Conservation (phyloP, 2,888 invertebrate species). For the Lepeophtheirus nordmannii region DNA sequence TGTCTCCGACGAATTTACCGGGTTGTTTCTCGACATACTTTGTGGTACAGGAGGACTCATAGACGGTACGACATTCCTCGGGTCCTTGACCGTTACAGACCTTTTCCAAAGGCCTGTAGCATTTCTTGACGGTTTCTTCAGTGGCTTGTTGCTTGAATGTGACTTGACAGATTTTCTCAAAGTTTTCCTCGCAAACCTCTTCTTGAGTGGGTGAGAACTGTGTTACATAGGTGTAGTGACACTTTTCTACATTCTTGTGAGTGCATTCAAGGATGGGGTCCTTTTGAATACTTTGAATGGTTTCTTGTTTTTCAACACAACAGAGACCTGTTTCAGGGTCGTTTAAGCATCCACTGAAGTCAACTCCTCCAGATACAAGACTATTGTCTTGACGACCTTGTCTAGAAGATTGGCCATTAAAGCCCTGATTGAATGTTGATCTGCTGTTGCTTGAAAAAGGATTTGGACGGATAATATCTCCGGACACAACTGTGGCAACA, state of each 20-base stretch:
- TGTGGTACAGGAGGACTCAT: constrained; percentile 23
- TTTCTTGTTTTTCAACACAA: constrained; percentile 23
- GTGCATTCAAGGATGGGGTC: constrained; percentile 23
- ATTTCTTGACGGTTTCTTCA: constrained; percentile 21
- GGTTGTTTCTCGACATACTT: constrained; percentile 24
- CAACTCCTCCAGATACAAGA: constrained; percentile 10
- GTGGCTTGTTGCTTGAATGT: constrained; percentile 24
- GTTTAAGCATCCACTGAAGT: constrained; percentile 4
- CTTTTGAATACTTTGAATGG: constrained; percentile 13
- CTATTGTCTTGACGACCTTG: constrained; percentile 18
- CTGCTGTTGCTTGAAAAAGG: no score
- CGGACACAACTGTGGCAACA: no score
- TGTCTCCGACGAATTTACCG: constrained; percentile 20
- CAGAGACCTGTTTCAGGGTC: constrained; percentile 21
- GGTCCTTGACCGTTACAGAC: constrained; percentile 23
- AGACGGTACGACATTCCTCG: constrained; percentile 22
- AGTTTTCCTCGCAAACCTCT: constrained; percentile 24
- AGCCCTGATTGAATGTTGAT: no score
- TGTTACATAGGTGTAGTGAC: constrained; percentile 23
- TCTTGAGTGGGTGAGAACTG: constrained; percentile 22
- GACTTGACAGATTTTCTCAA: constrained; percentile 24
- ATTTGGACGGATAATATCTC: no score
- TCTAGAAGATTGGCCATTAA: neutral
- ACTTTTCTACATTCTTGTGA: constrained; percentile 22
- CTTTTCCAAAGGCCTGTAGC: constrained; percentile 23